Percentiles rank a stretch among this genome's conserved stretches.
These are phyloP conservation scores for Pteronotus mesoamericanus DNA, from an alignment of 2,797 vertebrate species.

Conservation along the genomic window DNA sequence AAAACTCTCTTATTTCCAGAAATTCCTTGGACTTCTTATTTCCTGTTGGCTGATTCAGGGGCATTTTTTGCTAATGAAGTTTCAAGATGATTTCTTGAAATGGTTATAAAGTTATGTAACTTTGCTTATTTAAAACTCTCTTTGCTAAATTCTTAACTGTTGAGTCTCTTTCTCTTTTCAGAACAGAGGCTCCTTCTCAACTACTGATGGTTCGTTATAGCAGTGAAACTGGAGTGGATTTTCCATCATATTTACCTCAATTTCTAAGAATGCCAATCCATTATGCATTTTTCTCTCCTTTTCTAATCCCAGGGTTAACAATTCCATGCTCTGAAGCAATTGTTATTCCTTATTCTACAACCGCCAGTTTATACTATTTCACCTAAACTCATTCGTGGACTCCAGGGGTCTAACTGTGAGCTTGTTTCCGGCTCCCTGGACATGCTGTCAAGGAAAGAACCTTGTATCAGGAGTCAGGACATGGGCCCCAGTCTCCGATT, in stretches of 20 bases:
- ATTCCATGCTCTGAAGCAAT: not conserved
- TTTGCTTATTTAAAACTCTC: constrained; percentile 32
- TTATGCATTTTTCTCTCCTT: not conserved
- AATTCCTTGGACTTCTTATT: constrained; percentile 63
- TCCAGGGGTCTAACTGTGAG: not conserved
- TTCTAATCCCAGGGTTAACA: not conserved
- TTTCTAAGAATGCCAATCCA: not conserved
- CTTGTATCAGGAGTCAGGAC: not conserved
- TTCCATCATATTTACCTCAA: not conserved
- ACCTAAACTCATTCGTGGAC: not conserved
- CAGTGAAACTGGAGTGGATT: not conserved
- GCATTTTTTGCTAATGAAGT: constrained; percentile 61
- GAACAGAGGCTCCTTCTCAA: not conserved
- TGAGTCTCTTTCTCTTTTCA: constrained; percentile 18
- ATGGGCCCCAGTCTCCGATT: not conserved
- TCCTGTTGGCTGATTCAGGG: constrained; percentile 57
- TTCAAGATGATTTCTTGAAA: constrained; percentile 69
- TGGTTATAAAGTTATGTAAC: constrained; percentile 38
- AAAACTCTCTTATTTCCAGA: constrained; percentile 58
- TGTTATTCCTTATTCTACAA: not conserved
- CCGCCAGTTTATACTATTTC: not conserved
- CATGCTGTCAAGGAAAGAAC: not conserved
- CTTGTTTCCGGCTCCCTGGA: not conserved
- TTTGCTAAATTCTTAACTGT: constrained; percentile 35
- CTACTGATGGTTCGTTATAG: not conserved